These are phyloP conservation scores for Drosophila picticornis DNA, from an alignment of 2,888 invertebrate species.

Conservation along the genomic window DNA sequence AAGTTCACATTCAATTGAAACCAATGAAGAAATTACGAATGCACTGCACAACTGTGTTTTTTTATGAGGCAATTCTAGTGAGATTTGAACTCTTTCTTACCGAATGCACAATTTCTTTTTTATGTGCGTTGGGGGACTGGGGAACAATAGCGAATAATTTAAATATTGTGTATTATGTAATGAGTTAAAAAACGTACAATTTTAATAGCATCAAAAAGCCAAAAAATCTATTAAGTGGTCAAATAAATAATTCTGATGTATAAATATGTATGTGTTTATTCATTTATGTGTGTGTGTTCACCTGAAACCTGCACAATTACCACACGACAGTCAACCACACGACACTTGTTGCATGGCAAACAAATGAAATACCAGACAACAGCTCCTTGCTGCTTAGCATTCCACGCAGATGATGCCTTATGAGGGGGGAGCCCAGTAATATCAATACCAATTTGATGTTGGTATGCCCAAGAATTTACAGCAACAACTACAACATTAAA, in stretches of 20 bases:
- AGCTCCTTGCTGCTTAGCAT: constrained; percentile 57
- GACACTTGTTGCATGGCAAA: constrained; percentile 29
- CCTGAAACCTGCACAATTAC: neutral
- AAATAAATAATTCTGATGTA: neutral
- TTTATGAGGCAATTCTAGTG: constrained; percentile 70
- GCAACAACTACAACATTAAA: constrained; percentile 11
- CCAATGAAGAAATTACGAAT: constrained; percentile 71
- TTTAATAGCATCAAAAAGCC: neutral
- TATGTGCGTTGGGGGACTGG: neutral
- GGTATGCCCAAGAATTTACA: constrained; percentile 65
- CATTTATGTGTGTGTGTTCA: neutral
- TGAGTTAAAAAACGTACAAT: constrained; percentile 1
- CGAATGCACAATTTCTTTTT: neutral
- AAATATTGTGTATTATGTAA: constrained; percentile 12
- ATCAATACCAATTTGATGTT: constrained; percentile 55
- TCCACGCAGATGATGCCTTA: constrained; percentile 49
- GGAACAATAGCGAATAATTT: neutral
- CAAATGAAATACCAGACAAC: constrained; percentile 23
- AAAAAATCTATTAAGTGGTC: neutral
- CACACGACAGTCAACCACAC: neutral
- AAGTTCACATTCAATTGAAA: constrained; percentile 67
- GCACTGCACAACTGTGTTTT: constrained; percentile 35
- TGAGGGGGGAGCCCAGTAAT: constrained; percentile 12
- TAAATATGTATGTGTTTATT: neutral
- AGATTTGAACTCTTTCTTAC: constrained; percentile 88